Evolutionary conservation across 2,113 vertebrate species (phyloP), one percentile per base, ranked within the genome.

Genomic region (Amphiprion ocellaris): DNA sequence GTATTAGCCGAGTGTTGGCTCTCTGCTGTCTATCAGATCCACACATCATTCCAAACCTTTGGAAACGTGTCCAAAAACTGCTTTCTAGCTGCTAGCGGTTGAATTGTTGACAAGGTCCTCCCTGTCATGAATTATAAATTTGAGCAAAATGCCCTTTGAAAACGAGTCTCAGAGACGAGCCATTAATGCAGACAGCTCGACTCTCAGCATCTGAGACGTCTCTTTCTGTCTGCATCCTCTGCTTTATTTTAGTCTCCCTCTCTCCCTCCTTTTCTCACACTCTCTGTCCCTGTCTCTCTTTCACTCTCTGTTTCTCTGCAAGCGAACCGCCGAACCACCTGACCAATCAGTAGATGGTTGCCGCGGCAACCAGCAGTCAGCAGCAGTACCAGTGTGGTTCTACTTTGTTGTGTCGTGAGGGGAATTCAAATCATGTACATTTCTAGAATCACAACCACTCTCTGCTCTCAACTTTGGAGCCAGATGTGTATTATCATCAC

Each of bases 271-370:
- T 14, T 46, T 37, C 33, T 37, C 33, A 37, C 33, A 37, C 33
- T 49, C 10, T 72, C 64, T 62, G 61, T 62, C 58, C 50, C 70
- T n/a, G 7, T 55, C 37, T 23, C 11, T 24, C 61, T 60, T 61
- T 68, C 23, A 9, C n/a, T 49, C 47, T 49, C 23, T 65, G 33
- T 74, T 74, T 69, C 47, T 69, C 39, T 77, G 49, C 64, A 56
- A 72, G 78, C 58, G 70, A 82, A 67, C 79, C 72, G 84, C 74
- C 76, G 73, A 82, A 67, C 79, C 74, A 86, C 74, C 76, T 87
- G 83, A 84, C 92, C 92, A 93, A 92, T 92, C 89, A 69, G 85
- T 81, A 54, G 23, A 59, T 19, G 59, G 93, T 93, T 93, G 79
- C 91, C 79, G 78, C 90, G 92, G 90, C 66, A 87, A 93, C 90